Conservation (phyloP, 2,888 invertebrate species). For the Drosophila hawaiiensis region DNA sequence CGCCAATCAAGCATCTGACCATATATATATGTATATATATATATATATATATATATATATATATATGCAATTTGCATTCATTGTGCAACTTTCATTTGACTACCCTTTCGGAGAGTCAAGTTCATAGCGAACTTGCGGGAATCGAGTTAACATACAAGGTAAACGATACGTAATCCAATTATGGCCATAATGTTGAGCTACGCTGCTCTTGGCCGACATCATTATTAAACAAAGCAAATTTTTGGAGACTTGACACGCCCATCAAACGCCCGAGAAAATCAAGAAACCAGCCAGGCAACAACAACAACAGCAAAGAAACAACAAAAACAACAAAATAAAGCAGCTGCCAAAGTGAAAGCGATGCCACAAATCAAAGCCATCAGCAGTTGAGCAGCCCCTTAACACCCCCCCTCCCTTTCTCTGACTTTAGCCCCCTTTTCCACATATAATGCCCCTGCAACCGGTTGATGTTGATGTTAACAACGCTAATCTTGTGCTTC, state of each 20-base stretch:
- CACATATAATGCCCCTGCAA: conserved; percentile 27
- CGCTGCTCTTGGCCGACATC: conserved; percentile 51
- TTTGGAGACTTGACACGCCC: conserved; percentile 40
- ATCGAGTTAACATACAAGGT: conserved; percentile 37
- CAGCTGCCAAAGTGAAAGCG: conserved; percentile 70
- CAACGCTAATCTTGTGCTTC: conserved; percentile 32
- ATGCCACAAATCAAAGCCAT: conserved; percentile 73
- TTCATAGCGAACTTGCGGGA: conserved; percentile 42
- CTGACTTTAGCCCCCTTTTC: neutral
- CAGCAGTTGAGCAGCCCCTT: conserved; percentile 17
- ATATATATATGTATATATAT: neutral
- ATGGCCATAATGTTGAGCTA: conserved; percentile 20
- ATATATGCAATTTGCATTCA: neutral
- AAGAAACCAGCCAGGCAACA: conserved; percentile 2
- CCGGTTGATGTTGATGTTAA: conserved; percentile 44
- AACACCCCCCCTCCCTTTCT: neutral
- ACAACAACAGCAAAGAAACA: conserved; percentile 13
- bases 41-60: neutral
- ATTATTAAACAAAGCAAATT: conserved; percentile 32
- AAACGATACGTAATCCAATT: conserved; percentile 48
- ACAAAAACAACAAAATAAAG: conserved; percentile 17
- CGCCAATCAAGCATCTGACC: neutral
- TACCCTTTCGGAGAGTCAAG: conserved; percentile 5
- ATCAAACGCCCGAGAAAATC: conserved; percentile 10
- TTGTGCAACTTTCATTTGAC: conserved; percentile 1